Conservation (phyloP, 2,888 invertebrate species). For the Allacma fusca region DNA sequence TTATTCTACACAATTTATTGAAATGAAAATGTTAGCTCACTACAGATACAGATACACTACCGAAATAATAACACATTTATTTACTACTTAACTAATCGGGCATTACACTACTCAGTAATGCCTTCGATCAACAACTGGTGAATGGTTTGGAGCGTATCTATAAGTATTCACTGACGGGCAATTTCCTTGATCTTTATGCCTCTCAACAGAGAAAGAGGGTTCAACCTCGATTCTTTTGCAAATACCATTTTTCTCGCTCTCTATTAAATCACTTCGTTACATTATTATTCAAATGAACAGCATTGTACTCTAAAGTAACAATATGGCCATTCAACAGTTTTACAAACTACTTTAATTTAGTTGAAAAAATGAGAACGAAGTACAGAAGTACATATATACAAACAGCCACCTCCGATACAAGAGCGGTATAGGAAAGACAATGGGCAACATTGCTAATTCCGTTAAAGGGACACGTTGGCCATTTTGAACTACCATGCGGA, state of each 20-base stretch:
- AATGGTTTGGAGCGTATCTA: too few species aligned
- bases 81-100: too few species aligned
- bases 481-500: neutral
- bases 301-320: neutral
- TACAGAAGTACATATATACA: neutral
- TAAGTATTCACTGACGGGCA: neutral
- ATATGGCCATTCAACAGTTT: slow-evolving; percentile 5
- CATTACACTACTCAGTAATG: too few species aligned
- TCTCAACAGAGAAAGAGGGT: neutral
- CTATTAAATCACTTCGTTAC: slow-evolving; percentile 7
- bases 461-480: neutral
- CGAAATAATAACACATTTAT: too few species aligned
- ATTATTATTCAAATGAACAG: neutral
- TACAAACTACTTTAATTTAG: neutral
- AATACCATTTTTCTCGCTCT: neutral
- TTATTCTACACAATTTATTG: too few species aligned
- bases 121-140: too few species aligned
- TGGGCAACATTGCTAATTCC: neutral
- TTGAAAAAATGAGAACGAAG: neutral
- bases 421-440: neutral
- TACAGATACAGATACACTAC: too few species aligned
- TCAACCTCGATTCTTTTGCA: neutral
- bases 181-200: neutral
- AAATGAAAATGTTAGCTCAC: too few species aligned
- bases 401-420: neutral